phyloP scores from a whole-genome alignment of 2,888 invertebrate species.

The Octodonta nipae region DNA sequence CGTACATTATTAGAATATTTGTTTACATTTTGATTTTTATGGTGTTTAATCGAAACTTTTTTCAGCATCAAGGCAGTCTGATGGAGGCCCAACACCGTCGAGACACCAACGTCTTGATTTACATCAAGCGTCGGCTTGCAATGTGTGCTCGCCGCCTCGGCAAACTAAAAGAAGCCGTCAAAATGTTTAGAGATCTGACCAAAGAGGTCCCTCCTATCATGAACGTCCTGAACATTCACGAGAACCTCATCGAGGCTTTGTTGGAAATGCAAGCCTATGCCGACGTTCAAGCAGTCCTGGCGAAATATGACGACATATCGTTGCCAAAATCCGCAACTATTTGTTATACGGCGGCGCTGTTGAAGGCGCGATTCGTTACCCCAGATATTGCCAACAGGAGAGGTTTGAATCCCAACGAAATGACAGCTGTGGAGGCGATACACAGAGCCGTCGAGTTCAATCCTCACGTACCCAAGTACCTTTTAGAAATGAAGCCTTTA shows the following conservation, averaged over 20 bases:
- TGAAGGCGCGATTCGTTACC: conserved; percentile 82
- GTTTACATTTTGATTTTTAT: too few species aligned
- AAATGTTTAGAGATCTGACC: conserved; percentile 90
- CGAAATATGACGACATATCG: conserved; percentile 87
- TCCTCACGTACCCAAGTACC: conserved; percentile 93
- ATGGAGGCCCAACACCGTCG: conserved; percentile 70
- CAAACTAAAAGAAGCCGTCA: conserved; percentile 85
- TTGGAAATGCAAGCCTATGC: conserved; percentile 93
- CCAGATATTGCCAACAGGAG: conserved; percentile 73
- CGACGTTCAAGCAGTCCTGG: conserved; percentile 85
- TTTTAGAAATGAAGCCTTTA: conserved; percentile 86
- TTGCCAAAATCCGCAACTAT: conserved; percentile 89
- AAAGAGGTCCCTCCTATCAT: conserved; percentile 93
- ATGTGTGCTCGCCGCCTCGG: conserved; percentile 94
- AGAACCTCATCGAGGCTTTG: conserved; percentile 89
- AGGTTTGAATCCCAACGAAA: conserved; percentile 73
- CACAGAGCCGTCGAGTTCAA: conserved; percentile 95
- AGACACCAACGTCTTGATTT: conserved; percentile 87
- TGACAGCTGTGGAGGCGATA: conserved; percentile 86
- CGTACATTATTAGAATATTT: too few species aligned
- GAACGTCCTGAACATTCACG: conserved; percentile 85
- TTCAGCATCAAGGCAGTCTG: conserved; percentile 57
- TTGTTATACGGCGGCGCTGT: conserved; percentile 85
- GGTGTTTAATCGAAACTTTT: conserved; percentile 20
- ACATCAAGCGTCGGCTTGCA: conserved; percentile 84